Base-by-base conservation (phyloP, 2,797 vertebrate genomes). In the Hippopotamyrus pictus region DNA sequence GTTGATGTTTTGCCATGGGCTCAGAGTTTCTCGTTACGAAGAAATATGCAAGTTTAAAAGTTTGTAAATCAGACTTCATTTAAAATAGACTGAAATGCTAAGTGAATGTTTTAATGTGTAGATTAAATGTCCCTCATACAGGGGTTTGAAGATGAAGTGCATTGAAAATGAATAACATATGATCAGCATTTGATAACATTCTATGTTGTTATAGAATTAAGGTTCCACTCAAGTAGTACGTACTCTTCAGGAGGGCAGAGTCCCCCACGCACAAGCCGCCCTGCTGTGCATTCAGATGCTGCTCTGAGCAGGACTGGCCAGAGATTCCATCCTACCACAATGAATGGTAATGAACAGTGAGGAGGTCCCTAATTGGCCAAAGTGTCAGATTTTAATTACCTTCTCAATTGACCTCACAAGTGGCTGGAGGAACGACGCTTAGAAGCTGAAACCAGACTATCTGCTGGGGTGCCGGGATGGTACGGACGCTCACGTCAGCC, bases 351-450 rank as follows among this genome's bases (percentile, higher is more conserved):
- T 76, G 89, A 89, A 87, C 82, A 11, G 76, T 62, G 90, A 91
- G 88, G 89, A 90, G 88, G 88, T 84, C 84, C 85, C 91, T 93
- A 93, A 93, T 93, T 93, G 91, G 91, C 89, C 89, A 90, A 91
- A 59, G 87, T 90, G 91, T 92, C 91, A 90, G 57, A 90, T 90
- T 91, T 84, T 87, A 90, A 91, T 92, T 92, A 91, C 91, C 89
- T 88, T 90, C 89, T 91, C 89, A 90, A 53, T 83, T 89, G 90
- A 91, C 90, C 91, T 53, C 88, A 87, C 53, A 84, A 91, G 84
- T 89, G 89, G 86, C 88, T 19, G 62, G 89, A 90, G 89, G 76
- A 90, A 46, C 51, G 65, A 57, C 54, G 53, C 90, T 59, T 19
- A 41, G 29, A 3, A 41, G 5, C 22, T 2, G 14, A 54, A 54